phyloP scores from a whole-genome alignment of 2,888 invertebrate genomes.

The Watsonalla cultraria region DNA sequence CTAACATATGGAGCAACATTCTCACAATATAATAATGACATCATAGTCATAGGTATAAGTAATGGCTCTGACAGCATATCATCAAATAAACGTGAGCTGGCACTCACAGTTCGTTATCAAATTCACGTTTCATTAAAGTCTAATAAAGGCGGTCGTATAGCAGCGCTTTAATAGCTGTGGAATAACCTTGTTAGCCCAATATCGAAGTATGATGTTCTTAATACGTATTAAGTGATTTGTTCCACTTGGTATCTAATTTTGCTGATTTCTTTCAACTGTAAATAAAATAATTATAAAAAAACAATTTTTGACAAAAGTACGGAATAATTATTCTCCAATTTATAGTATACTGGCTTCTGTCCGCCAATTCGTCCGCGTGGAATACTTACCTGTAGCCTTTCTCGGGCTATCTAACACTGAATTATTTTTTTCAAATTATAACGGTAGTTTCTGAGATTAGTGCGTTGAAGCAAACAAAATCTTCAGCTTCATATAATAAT shows the following conservation, averaged over 20 bases:
- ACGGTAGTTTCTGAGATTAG: too few relatives aligned
- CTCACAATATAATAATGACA: neutral
- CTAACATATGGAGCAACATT: neutral
- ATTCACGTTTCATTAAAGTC: constrained; percentile 46
- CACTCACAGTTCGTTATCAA: constrained; percentile 44
- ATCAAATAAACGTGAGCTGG: constrained; percentile 27
- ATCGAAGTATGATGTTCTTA: constrained; percentile 30
- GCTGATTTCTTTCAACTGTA: too few relatives aligned
- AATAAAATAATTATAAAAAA: too few relatives aligned
- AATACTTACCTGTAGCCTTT: too few relatives aligned
- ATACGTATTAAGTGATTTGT: constrained; percentile 31
- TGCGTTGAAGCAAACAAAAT: too few relatives aligned
- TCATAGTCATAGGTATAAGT: neutral
- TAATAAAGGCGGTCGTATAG: constrained; percentile 54
- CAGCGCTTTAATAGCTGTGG: constrained; percentile 48
- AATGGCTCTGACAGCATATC: constrained; percentile 7
- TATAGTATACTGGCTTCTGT: too few relatives aligned
- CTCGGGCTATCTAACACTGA: too few relatives aligned
- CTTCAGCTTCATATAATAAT: too few relatives aligned
- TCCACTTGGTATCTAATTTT: constrained; percentile 27
- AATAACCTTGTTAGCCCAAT: constrained; percentile 51
- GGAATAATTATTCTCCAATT: too few relatives aligned
- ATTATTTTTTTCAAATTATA: too few relatives aligned
- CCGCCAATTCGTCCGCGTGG: too few relatives aligned
- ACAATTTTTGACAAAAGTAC: too few relatives aligned